phyloP scores from a whole-genome alignment of 1,140 invertebrate species.

The Dendrolimus kikuchii region DNA sequence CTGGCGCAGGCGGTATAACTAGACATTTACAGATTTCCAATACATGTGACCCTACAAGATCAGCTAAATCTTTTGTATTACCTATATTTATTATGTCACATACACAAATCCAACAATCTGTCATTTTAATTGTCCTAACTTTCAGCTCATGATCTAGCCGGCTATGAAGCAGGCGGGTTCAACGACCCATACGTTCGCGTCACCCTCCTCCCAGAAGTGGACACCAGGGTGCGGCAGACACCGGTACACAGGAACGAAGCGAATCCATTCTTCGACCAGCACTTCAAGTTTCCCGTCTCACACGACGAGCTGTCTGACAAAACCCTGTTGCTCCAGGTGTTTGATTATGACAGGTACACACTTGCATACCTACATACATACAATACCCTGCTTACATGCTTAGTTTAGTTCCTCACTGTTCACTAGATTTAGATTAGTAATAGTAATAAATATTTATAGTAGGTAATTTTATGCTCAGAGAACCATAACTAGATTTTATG shows the following conservation, averaged over 20 bases:
- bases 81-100: background rate
- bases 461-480: too few relatives aligned
- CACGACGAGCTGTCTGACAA: constrained; percentile 85
- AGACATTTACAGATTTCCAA: too few relatives aligned
- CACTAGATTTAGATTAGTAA: too few relatives aligned
- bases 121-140: background rate
- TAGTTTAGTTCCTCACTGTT: too few relatives aligned
- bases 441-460: too few relatives aligned
- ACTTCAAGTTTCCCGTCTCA: constrained; percentile 89
- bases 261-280: constrained; percentile 87
- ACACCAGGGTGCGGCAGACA: constrained; percentile 87
- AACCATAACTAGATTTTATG: too few relatives aligned
- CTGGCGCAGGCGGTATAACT: too few relatives aligned
- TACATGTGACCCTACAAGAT: too few relatives aligned
- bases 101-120: background rate
- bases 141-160: constrained; percentile 85
- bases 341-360: constrained; percentile 73
- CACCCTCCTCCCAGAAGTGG: constrained; percentile 83
- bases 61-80: too few relatives aligned
- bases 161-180: constrained; percentile 87
- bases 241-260: constrained; percentile 82
- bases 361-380: too few relatives aligned
- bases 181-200: constrained; percentile 90
- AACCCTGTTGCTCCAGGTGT: constrained; percentile 82
- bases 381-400: too few relatives aligned